Evolutionary conservation across 2,113 vertebrate genomes (phyloP), one percentile per base, ranked within the genome.

Genomic region (Panthera tigris): DNA sequence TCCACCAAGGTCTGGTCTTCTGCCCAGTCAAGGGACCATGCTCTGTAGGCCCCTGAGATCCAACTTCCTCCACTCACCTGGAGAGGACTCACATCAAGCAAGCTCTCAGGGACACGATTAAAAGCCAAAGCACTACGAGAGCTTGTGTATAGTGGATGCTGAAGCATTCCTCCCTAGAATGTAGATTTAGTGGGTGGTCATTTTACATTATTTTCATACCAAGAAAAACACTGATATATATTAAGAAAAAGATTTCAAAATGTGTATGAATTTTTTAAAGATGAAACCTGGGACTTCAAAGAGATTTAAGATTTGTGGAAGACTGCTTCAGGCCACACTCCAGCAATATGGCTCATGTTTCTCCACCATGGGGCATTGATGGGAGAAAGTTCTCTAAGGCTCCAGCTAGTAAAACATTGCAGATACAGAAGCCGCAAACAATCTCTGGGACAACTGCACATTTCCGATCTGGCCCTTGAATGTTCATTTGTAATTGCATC

Each of bases 281-380:
- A 84, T 80, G 19, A 84, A 92, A 87, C 21, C 12, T 84, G 74
- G 74, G 76, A 88, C 55, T 91, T 91, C 81, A 94, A 84, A 90
- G 79, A 73, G 82, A 90, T 41, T 25, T 71, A 69, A 74, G 48
- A 19, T 82, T 41, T 84, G 3, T 55, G 66, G 31, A 87, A 87
- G 45, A 69, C 31, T 31, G 39, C 68, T 88, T 61, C 15, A 55
- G 39, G 69, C 31, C 33, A 79, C 1, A 78, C 11, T 18, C 63
- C 19, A 66, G 31, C 13, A 36, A 45, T 12, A 33, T 31, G n/a
- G 12, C 14, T 92, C 78, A 12, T 18, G 25, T 31, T 74, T 45
- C 36, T 33, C 45, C 19, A 13, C 6, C 15, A 14, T 6, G n/a
- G 27, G 45, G 33, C 5, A 0, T 50, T 27, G 45, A 29, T n/a